Evolutionary conservation across 2,797 vertebrate species (phyloP).

Genomic region (Rachycentron canadum): DNA sequence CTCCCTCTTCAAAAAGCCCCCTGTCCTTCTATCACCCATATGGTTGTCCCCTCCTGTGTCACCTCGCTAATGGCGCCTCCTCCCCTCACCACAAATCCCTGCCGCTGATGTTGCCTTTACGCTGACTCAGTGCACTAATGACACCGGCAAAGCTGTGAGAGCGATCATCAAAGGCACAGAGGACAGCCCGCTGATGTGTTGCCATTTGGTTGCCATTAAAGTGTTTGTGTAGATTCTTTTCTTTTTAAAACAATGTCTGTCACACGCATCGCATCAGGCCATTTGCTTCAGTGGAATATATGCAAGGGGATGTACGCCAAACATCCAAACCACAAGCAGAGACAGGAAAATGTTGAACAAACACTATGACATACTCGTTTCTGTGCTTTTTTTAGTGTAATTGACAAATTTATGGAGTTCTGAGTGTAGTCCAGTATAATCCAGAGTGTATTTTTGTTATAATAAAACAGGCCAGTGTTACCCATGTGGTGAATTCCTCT

Average conservation of each 20-base stretch:
- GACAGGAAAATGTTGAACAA: conserved; percentile 54
- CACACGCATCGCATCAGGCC: conserved; percentile 23
- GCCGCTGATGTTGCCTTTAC: conserved; percentile 20
- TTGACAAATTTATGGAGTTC: conserved; percentile 30
- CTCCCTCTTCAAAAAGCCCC: conserved; percentile 25
- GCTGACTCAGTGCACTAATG: conserved; percentile 52
- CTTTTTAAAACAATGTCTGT: conserved; percentile 56
- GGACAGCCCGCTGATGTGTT: conserved; percentile 25
- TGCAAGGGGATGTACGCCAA: not conserved
- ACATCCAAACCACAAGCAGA: conserved; percentile 58
- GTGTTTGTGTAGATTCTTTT: conserved; percentile 56
- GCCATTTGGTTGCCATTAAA: conserved; percentile 68
- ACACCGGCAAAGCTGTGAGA: conserved; percentile 40
- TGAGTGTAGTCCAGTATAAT: conserved; percentile 1
- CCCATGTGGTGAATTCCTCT: conserved; percentile 6
- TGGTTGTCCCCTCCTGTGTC: conserved; percentile 34
- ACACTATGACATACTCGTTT: conserved; percentile 51
- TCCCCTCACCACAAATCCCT: conserved; percentile 45
- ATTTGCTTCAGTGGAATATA: conserved; percentile 38
- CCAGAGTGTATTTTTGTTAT: conserved; percentile 1
- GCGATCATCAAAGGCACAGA: conserved; percentile 41
- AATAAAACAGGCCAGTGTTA: conserved; percentile 22
- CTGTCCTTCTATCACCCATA: conserved; percentile 3
- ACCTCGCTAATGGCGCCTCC: conserved; percentile 54
- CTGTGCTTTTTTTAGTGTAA: conserved; percentile 46